Conservation (phyloP, 2,113 vertebrate species). For the Psittacula cyanocephala region DNA sequence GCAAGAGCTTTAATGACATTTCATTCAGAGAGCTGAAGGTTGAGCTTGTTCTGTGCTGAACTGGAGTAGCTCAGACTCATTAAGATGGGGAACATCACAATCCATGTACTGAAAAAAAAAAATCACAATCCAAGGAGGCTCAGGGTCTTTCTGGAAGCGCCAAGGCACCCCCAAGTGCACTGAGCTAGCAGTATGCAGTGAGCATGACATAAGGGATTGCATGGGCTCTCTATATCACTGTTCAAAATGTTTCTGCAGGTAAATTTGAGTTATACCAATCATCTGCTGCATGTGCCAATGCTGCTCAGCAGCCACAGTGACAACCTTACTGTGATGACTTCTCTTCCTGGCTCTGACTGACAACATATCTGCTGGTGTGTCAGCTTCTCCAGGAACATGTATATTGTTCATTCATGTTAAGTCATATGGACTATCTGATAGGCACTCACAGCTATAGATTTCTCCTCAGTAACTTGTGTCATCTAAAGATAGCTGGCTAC, state of each 20-base stretch:
- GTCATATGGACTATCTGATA: neutral
- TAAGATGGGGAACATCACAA: slow-evolving; percentile 1
- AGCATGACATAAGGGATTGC: neutral
- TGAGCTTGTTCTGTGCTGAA: slow-evolving; percentile 29
- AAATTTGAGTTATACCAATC: neutral
- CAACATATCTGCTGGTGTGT: neutral
- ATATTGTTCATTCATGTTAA: neutral
- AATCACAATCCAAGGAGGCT: neutral
- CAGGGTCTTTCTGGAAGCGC: neutral
- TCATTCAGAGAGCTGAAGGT: slow-evolving; percentile 5
- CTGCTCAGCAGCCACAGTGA: neutral
- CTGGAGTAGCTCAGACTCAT: neutral
- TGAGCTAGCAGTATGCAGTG: fast-evolving
- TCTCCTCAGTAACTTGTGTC: slow-evolving; percentile 26
- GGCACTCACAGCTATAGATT: neutral
- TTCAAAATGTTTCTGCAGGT: neutral
- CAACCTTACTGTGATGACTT: neutral
- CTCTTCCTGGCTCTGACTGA: neutral
- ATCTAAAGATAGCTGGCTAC: slow-evolving; percentile 35
- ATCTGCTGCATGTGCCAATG: neutral
- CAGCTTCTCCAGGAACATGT: neutral
- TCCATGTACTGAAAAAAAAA: neutral
- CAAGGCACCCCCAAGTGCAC: neutral
- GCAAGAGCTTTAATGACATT: slow-evolving; percentile 37
- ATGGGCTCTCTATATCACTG: neutral